Evolutionary conservation across 2,113 vertebrate species (phyloP).

Genomic region (Dromaius novaehollandiae): DNA sequence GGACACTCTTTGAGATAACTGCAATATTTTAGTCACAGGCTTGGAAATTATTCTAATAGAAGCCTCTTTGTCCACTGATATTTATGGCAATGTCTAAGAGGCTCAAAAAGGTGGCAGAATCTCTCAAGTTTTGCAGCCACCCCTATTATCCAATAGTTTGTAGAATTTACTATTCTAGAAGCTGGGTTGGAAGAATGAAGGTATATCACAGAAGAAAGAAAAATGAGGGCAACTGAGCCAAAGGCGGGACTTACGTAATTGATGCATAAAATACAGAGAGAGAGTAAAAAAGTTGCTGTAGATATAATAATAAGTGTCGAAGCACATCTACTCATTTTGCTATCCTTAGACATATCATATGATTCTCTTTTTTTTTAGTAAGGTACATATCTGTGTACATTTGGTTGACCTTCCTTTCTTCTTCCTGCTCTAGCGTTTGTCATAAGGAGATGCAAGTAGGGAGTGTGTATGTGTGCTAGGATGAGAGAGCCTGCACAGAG

Average conservation of each 20-base stretch:
- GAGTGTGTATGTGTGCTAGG: not conserved
- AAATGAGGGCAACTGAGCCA: not conserved
- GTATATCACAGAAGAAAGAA: not conserved
- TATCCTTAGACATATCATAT: not conserved
- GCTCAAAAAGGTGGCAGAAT: not conserved
- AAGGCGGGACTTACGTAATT: not conserved
- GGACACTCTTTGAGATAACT: not conserved
- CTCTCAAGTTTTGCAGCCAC: not conserved
- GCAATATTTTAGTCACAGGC: fast-evolving
- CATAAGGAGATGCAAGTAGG: not conserved
- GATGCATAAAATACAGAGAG: not conserved
- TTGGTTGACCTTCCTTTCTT: not conserved
- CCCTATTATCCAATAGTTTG: not conserved
- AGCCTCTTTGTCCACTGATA: not conserved
- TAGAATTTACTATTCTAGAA: not conserved
- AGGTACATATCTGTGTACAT: not conserved
- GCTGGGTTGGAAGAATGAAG: not conserved
- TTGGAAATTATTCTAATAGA: not conserved
- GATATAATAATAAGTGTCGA: not conserved
- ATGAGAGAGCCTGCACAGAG: not conserved
- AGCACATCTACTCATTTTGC: not conserved
- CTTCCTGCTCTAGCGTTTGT: not conserved
- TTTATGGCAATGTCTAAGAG: not conserved
- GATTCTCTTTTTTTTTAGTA: not conserved
- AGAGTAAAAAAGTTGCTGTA: not conserved